These are phyloP conservation scores for Elaphurus davidianus DNA, from an alignment of 2,113 vertebrate genomes.

Conservation along the genomic window DNA sequence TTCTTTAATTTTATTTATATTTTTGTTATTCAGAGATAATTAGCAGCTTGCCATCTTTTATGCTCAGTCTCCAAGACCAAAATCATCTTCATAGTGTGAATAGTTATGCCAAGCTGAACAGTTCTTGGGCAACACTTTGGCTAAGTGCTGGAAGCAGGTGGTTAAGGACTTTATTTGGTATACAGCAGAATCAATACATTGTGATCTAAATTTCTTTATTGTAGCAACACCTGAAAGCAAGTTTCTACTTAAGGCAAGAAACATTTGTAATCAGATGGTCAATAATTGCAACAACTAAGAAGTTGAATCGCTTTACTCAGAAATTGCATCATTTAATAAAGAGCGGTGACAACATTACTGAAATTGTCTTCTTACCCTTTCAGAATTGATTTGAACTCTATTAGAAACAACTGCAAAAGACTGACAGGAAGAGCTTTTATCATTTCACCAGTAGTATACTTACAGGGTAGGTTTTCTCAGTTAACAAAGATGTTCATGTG, in stretches of 20 bases:
- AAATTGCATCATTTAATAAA: slow-evolving; percentile 22
- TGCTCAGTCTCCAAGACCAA: neutral
- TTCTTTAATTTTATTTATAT: neutral
- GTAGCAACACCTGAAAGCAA: neutral
- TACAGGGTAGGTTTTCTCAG: neutral
- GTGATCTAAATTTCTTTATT: slow-evolving; percentile 17
- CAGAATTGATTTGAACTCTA: neutral
- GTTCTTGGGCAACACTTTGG: neutral
- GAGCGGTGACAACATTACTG: neutral
- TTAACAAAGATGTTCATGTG: neutral
- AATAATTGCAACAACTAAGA: slow-evolving; percentile 27
- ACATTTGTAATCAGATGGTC: neutral
- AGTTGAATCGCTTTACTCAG: neutral
- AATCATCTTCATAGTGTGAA: neutral
- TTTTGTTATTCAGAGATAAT: neutral
- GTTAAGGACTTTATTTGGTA: neutral
- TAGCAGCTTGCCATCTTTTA: neutral
- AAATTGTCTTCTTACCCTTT: neutral
- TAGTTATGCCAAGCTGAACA: neutral
- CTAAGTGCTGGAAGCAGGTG: neutral
- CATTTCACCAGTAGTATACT: neutral
- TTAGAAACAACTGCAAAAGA: neutral
- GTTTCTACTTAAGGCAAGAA: neutral
- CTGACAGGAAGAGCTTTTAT: neutral
- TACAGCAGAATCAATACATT: neutral